phyloP scores from a whole-genome alignment of 2,888 invertebrate genomes.

The Epirrita christyi region DNA sequence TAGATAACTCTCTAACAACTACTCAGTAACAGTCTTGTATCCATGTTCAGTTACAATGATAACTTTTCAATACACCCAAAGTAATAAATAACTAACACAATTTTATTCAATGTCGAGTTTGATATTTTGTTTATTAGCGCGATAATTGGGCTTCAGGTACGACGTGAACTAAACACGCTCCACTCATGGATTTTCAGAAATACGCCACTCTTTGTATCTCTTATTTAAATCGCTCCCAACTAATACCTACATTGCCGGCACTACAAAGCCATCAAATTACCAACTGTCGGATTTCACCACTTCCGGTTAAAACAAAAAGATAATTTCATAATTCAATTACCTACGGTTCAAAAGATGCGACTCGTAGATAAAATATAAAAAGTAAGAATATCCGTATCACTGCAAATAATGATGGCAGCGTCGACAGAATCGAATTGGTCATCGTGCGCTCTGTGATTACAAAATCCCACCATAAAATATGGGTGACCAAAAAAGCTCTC shows the following conservation, averaged over 20 bases:
- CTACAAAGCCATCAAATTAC: constrained; percentile 49
- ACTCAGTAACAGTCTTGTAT: too few relatives aligned
- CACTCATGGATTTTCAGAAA: constrained; percentile 60
- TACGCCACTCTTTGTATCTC: constrained; percentile 52
- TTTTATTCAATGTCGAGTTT: too few relatives aligned
- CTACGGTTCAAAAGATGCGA: constrained; percentile 54
- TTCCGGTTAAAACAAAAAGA: constrained; percentile 49
- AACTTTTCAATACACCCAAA: too few relatives aligned
- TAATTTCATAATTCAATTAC: constrained; percentile 58
- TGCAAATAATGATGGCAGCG: constrained; percentile 76
- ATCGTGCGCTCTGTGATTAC: constrained; percentile 70
- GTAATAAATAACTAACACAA: too few relatives aligned
- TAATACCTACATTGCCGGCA: constrained; percentile 35
- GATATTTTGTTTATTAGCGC: too few relatives aligned
- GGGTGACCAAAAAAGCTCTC: constrained; percentile 52
- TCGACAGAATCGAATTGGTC: constrained; percentile 56
- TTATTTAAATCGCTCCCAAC: constrained; percentile 52
- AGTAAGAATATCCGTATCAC: constrained; percentile 73
- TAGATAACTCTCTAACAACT: too few relatives aligned
- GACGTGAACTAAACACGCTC: constrained; percentile 69
- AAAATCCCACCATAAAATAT: constrained; percentile 51
- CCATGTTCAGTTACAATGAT: too few relatives aligned
- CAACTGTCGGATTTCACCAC: constrained; percentile 43
- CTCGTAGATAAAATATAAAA: constrained; percentile 58
- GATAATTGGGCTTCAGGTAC: too few relatives aligned